Conservation (phyloP, 1,140 invertebrate species). For the Hyphantria cunea region DNA sequence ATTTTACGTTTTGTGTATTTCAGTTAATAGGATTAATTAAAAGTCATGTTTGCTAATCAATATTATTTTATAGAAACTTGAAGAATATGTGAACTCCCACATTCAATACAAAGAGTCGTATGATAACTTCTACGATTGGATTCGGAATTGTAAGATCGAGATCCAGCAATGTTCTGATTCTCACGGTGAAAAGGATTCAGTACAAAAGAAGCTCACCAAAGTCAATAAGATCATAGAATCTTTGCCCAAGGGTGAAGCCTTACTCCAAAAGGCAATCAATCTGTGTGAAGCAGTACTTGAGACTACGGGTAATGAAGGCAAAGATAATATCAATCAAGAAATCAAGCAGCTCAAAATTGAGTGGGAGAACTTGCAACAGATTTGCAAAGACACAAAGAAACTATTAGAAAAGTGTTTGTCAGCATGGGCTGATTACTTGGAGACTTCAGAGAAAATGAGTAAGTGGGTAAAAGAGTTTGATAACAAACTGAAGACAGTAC, state of each 20-base stretch:
- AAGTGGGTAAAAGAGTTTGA: slow-evolving; percentile 90
- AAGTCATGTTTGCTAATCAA: neutral
- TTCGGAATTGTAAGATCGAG: slow-evolving; percentile 91
- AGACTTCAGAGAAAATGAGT: slow-evolving; percentile 88
- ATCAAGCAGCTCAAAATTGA: slow-evolving; percentile 92
- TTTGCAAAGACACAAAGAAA: slow-evolving; percentile 90
- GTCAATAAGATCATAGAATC: slow-evolving; percentile 86
- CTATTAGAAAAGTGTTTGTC: slow-evolving; percentile 90
- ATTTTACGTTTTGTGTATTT: neutral
- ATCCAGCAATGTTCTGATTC: slow-evolving; percentile 93
- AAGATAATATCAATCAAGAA: slow-evolving; percentile 92
- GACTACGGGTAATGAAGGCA: slow-evolving; percentile 93
- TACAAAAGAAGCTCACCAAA: slow-evolving; percentile 88
- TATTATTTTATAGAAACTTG: slow-evolving; percentile 82
- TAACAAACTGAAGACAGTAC: slow-evolving; percentile 85
- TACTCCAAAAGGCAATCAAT: slow-evolving; percentile 89
- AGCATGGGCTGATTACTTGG: slow-evolving; percentile 93
- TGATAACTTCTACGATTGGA: slow-evolving; percentile 92
- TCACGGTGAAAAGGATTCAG: slow-evolving; percentile 90
- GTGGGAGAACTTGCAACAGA: slow-evolving; percentile 93
- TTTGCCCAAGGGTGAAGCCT: slow-evolving; percentile 86
- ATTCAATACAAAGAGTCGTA: slow-evolving; percentile 93
- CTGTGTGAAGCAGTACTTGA: slow-evolving; percentile 90
- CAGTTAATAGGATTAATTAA: too few relatives aligned
- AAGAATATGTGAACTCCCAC: slow-evolving; percentile 92